Percentiles rank a stretch among this genome's conserved stretches.
These are phyloP conservation scores for Macaria liturata DNA, from an alignment of 2,888 invertebrate species.

Conservation along the genomic window DNA sequence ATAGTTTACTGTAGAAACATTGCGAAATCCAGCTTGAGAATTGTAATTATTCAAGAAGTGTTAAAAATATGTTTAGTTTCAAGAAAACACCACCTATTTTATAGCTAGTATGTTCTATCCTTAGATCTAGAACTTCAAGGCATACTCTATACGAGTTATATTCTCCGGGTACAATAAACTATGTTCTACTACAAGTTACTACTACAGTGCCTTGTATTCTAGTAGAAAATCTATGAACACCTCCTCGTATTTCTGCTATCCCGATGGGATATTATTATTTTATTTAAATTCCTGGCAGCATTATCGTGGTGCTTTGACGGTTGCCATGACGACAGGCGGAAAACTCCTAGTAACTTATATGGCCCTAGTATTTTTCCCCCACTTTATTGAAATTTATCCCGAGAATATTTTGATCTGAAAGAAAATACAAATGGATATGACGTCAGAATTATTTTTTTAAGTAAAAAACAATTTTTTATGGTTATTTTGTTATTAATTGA, in stretches of 20 bases:
- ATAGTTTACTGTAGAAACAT: no score
- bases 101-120: no score
- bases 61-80: no score
- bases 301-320: slow-evolving; percentile 28
- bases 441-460: no score
- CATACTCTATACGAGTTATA: slow-evolving; percentile 26
- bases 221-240: slow-evolving; percentile 46
- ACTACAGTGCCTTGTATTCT: slow-evolving; percentile 47
- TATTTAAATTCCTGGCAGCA: slow-evolving; percentile 52
- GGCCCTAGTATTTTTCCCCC: slow-evolving; percentile 68
- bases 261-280: slow-evolving; percentile 66
- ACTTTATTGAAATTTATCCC: slow-evolving; percentile 71
- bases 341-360: slow-evolving; percentile 40
- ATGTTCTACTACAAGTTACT: slow-evolving; percentile 57
- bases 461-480: no score
- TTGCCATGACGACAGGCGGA: slow-evolving; percentile 29
- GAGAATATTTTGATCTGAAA: slow-evolving; percentile 34
- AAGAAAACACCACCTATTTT: no score
- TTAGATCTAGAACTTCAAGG: slow-evolving; percentile 15
- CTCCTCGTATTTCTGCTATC: slow-evolving; percentile 46
- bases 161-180: slow-evolving; percentile 36
- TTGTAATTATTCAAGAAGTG: no score
- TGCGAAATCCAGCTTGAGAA: no score
- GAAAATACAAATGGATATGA: no score
- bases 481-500: no score